A percentile compares a stretch with the other conserved stretches of the same genome.
Evolutionary conservation across 2,797 vertebrate species (phyloP).

Genomic region (Paratrypauchen microcephalus): DNA sequence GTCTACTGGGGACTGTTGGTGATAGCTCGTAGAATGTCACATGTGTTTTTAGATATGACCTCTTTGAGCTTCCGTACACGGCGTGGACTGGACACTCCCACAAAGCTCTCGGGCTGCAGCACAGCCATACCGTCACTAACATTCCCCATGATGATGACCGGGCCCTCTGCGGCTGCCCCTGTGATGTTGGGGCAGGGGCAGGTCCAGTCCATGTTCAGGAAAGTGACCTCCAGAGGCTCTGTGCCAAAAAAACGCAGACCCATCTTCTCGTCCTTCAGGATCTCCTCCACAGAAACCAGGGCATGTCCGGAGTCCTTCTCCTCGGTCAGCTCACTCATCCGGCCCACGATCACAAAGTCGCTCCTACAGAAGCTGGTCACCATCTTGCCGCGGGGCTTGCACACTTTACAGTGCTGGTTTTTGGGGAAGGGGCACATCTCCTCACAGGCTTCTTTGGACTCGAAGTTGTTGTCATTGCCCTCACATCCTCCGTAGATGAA

Average conservation of each 20-base stretch:
- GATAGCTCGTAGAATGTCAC: constrained; percentile 92
- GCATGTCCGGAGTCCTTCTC: constrained; percentile 88
- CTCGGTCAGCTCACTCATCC: constrained; percentile 86
- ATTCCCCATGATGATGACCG: constrained; percentile 95
- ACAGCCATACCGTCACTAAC: constrained; percentile 92
- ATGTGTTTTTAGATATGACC: constrained; percentile 93
- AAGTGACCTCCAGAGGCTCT: constrained; percentile 91
- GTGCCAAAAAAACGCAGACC: constrained; percentile 92
- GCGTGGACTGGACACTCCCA: constrained; percentile 83
- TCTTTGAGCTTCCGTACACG: constrained; percentile 89
- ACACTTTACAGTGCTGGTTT: constrained; percentile 87
- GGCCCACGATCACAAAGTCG: constrained; percentile 92
- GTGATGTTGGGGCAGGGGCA: constrained; percentile 97
- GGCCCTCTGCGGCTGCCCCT: constrained; percentile 74
- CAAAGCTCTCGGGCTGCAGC: constrained; percentile 91
- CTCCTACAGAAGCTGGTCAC: constrained; percentile 96
- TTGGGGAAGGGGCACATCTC: constrained; percentile 90
- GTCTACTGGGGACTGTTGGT: constrained; percentile 82
- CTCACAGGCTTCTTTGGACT: constrained; percentile 90
- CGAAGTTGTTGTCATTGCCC: constrained; percentile 96
- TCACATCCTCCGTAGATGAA: constrained; percentile 94
- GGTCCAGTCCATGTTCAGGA: constrained; percentile 93
- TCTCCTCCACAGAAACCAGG: constrained; percentile 90
- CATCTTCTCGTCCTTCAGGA: constrained; percentile 98
- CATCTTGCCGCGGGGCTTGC: constrained; percentile 90